Evolutionary conservation across 2,797 vertebrate genomes (phyloP).

Genomic region (Cirrhinus mrigala): DNA sequence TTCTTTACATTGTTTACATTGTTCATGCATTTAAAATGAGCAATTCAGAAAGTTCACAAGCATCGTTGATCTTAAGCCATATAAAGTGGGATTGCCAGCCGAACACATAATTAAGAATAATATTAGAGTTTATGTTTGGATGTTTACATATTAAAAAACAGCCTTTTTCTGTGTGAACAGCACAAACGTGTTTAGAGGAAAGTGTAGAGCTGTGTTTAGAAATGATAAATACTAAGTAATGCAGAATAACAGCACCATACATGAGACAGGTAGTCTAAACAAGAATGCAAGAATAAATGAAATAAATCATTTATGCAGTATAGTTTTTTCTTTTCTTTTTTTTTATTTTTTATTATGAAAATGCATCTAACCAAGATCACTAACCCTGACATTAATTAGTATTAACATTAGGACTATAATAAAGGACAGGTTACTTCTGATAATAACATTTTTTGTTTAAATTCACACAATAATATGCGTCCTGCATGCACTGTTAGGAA

Average conservation of each 20-base stretch:
- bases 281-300: background rate
- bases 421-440: background rate
- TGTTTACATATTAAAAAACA: background rate
- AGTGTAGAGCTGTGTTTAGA: background rate
- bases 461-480: background rate
- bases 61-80: background rate
- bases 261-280: background rate
- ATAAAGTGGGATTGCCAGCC: background rate
- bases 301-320: background rate
- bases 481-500: background rate
- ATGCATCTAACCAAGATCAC: background rate
- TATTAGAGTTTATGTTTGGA: background rate
- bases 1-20: no score
- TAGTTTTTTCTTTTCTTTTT: background rate
- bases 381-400: background rate
- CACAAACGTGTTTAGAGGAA: background rate
- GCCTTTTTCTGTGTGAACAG: background rate
- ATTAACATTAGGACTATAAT: background rate
- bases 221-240: background rate
- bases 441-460: background rate
- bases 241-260: background rate
- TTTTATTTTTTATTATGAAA: background rate
- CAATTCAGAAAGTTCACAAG: background rate
- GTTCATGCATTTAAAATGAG: background rate
- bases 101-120: background rate